Evolutionary conservation across 2,888 invertebrate genomes (phyloP), one percentile per base, ranked within the genome.

Genomic region (Liodrosophila aerea): DNA sequence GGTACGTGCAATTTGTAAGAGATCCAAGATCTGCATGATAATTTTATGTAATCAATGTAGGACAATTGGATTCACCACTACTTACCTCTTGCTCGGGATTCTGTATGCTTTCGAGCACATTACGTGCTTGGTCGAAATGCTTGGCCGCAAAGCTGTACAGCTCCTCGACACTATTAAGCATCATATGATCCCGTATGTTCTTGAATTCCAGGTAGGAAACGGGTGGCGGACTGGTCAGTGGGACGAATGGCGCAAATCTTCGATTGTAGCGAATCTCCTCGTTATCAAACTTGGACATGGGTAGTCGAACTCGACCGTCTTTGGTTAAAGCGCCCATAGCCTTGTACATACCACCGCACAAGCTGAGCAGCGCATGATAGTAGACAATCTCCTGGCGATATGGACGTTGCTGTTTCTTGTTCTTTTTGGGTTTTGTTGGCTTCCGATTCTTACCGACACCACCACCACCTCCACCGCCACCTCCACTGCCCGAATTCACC

Each of bases 331-430:
- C 98, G 50, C 96, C 93, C 85, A 98, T 92, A n/a, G 97, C 97
- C 95, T 97, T 98, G 87, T 96, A 98, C 89, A 96, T 97, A 4
- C 98, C 98, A 1, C 97, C 98, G 89, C 97, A 97, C 92, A 98
- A 94, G 88, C 96, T 96, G 89, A 98, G 97, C 91, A 97, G 92
- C 0, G 97, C 97, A 90, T 98, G 98, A 81, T 95, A 95, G 89
- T 96, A 92, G n/a, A 95, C 92, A 39, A 96, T 95, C 87, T 98
- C 98, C 62, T 94, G 91, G 22, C 94, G 94, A 86, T 96, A 95
- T 0, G 94, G 81, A 93, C 94, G 90, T 94, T 95, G 91, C 92
- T 94, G 84, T 91, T 92, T 82, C 91, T 92, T 88, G 43, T 85
- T 80, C 90, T 91, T 87, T 89, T 91, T 87, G 71, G 90, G 74